Evolutionary conservation across 2,888 invertebrate species (phyloP).

Genomic region (Sarcophaga caerulescens): DNA sequence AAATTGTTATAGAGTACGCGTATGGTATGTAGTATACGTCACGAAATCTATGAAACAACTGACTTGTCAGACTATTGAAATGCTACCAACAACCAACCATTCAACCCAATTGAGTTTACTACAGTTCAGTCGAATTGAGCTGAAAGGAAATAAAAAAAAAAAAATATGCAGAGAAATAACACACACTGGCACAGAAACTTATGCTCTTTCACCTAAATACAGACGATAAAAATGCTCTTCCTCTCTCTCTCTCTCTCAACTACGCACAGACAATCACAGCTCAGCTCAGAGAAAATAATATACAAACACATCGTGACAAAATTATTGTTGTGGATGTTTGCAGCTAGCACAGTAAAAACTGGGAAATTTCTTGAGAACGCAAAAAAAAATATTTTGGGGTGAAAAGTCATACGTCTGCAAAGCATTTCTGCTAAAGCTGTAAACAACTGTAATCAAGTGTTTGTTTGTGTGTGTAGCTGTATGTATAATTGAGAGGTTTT

Average conservation of each 20-base stretch:
- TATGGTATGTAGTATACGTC: slow-evolving; percentile 57
- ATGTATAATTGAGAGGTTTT: too few relatives aligned
- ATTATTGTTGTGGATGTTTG: neutral
- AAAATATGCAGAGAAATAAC: slow-evolving; percentile 15
- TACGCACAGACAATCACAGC: neutral
- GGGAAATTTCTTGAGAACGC: slow-evolving; percentile 30
- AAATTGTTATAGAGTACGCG: slow-evolving; percentile 27
- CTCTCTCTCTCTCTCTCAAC: slow-evolving; percentile 1
- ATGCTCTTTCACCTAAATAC: neutral
- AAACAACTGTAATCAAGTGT: neutral
- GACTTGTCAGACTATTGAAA: slow-evolving; percentile 63
- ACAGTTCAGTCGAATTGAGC: slow-evolving; percentile 45
- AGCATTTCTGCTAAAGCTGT: slow-evolving; percentile 7
- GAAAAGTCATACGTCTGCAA: slow-evolving; percentile 35
- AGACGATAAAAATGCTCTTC: neutral
- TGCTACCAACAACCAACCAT: slow-evolving; percentile 58
- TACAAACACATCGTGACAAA: neutral
- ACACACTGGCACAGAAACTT: neutral
- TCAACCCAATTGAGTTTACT: slow-evolving; percentile 57
- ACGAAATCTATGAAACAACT: slow-evolving; percentile 64
- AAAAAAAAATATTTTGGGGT: neutral
- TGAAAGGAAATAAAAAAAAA: slow-evolving; percentile 32
- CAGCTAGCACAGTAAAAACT: slow-evolving; percentile 54
- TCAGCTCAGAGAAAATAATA: slow-evolving; percentile 23
- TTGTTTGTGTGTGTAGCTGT: neutral